Evolutionary conservation across 2,888 invertebrate genomes (phyloP), one percentile per base, ranked within the genome.

Genomic region (Choristoneura rosaceana): DNA sequence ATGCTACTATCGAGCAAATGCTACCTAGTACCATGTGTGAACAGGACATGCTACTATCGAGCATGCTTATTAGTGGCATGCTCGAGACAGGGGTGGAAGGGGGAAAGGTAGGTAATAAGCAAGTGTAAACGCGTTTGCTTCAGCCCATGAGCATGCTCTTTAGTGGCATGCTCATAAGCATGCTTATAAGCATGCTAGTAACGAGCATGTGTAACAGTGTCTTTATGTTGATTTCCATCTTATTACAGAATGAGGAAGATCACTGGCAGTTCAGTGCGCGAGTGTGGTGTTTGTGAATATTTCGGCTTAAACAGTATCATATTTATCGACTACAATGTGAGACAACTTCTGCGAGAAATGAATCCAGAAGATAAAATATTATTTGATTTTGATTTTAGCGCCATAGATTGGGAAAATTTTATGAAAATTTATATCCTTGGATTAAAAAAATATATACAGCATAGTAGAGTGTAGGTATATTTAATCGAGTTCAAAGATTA

Each of bases 291-390:
- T 5, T 15, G 64, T 43, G 68, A 62, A 12, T 75, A 52, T 52
- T 76, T 75, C 50, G 61, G 74, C 8, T 15, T 17, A 8, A n/a
- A 71, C 25, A 55, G 74, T n/a, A 70, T 71, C 63, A 69, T 61
- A 2, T 74, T 76, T 41, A 52, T 69, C 9, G 76, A 75, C 52
- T 17, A 65, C 61, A 76, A 76, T 47, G 74, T 74, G 9, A 59
- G 45, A 9, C 17, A 52, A 3, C 59, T 76, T 10, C 52, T 70
- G 12, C 15, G 38, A 4, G 41, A 65, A 12, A 60, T 76, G 68
- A 17, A 68, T 9, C 52, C 38, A 15, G 15, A 25, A n/a, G 76
- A 76, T 52, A 43, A 66, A 52, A n/a, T 38, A 4, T 33, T 73
- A 3, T 76, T 76, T 60, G 59, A 75, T 61, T 74, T 76, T 50